Conservation (phyloP, 2,797 vertebrate species). For the Xenentodon cancila region DNA sequence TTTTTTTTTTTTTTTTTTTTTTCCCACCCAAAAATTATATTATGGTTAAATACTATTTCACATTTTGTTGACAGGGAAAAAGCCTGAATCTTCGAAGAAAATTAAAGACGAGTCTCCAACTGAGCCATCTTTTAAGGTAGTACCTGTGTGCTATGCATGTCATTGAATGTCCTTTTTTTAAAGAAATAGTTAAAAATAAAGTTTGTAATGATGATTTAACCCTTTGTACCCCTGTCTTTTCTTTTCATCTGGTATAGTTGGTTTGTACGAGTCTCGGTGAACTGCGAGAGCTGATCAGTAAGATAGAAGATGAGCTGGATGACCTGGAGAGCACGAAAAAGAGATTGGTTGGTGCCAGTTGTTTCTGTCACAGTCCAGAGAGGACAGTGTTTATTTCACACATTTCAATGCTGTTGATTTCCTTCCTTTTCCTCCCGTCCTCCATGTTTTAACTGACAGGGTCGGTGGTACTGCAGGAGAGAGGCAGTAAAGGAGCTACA, state of each 20-base stretch:
- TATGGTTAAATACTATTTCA: neutral
- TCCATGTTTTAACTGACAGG: slow-evolving; percentile 79
- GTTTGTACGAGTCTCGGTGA: slow-evolving; percentile 97
- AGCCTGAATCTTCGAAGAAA: slow-evolving; percentile 84
- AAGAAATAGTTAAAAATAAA: neutral
- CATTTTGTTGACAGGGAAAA: slow-evolving; percentile 85
- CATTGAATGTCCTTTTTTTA: too few species aligned
- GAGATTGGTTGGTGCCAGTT: slow-evolving; percentile 86
- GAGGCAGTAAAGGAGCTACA: slow-evolving; percentile 97
- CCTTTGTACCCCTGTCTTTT: neutral
- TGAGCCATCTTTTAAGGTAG: slow-evolving; percentile 93
- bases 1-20: neutral
- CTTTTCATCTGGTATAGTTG: slow-evolving; percentile 78
- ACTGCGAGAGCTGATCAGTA: slow-evolving; percentile 94
- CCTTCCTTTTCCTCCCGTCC: slow-evolving; percentile 3
- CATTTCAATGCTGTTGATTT: slow-evolving; percentile 1
- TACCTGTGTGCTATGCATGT: neutral
- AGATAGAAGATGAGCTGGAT: slow-evolving; percentile 95
- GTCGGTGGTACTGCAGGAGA: slow-evolving; percentile 90
- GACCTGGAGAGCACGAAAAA: slow-evolving; percentile 94
- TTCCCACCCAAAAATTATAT: neutral
- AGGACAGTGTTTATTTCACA: neutral
- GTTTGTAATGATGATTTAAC: neutral
- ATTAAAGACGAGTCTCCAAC: slow-evolving; percentile 80
- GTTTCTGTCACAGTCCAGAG: neutral